phyloP scores from a whole-genome alignment of 2,797 vertebrate species.

The Hemibagrus guttatus region DNA sequence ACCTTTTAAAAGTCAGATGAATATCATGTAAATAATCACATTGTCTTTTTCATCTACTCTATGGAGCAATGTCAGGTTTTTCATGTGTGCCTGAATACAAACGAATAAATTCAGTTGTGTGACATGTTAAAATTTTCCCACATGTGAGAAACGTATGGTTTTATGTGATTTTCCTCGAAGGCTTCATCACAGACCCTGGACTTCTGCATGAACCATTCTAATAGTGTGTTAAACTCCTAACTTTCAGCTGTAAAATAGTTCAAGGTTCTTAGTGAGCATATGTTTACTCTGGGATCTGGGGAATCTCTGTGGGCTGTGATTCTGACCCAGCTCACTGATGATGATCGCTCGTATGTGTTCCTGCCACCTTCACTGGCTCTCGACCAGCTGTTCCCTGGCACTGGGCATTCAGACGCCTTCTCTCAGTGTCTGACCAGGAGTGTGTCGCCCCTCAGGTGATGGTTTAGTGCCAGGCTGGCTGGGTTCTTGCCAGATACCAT shows the following conservation, averaged over 20 bases:
- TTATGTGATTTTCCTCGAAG: background rate
- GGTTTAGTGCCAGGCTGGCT: constrained; percentile 60
- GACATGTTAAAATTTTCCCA: background rate
- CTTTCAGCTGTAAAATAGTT: constrained; percentile 43
- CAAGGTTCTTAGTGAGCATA: constrained; percentile 64
- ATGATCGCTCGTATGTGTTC: constrained; percentile 65
- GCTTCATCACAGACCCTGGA: background rate
- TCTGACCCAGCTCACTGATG: constrained; percentile 67
- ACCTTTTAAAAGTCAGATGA: background rate
- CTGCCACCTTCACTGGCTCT: constrained; percentile 63
- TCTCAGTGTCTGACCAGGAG: constrained; percentile 62
- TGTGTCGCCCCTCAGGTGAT: constrained; percentile 62
- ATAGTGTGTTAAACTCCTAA: background rate
- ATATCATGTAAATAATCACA: background rate
- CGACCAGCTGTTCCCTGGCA: constrained; percentile 64
- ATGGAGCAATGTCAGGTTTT: background rate
- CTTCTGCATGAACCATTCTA: background rate
- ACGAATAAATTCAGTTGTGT: background rate
- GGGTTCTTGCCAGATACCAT: constrained; percentile 59
- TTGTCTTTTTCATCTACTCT: background rate
- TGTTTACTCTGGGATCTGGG: constrained; percentile 58
- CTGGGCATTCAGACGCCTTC: constrained; percentile 64
- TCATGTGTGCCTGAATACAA: background rate
- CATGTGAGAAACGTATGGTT: background rate
- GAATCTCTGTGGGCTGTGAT: constrained; percentile 58